Conservation (phyloP, 2,797 vertebrate genomes). For the Phoxinus dragarum region DNA sequence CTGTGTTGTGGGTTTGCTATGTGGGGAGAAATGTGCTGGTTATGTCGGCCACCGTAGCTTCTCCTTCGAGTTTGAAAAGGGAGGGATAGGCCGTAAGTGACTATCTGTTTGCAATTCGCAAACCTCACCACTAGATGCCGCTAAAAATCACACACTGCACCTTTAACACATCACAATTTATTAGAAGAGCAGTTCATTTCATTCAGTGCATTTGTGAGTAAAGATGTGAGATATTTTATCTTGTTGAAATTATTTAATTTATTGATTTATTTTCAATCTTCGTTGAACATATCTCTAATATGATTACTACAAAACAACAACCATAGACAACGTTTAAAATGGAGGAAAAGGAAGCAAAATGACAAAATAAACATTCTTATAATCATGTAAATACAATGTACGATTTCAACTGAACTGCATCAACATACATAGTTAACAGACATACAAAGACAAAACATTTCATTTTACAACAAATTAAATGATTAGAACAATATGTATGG, state of each 20-base stretch:
- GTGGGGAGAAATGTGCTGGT: too few relatives aligned
- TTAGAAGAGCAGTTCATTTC: neutral
- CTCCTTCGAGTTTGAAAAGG: too few relatives aligned
- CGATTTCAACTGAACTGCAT: neutral
- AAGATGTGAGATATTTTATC: neutral
- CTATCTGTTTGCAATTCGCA: too few relatives aligned
- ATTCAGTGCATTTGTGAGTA: neutral
- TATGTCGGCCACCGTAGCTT: too few relatives aligned
- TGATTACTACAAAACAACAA: conserved; percentile 5
- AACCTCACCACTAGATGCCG: too few relatives aligned
- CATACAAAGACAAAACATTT: conserved; percentile 3
- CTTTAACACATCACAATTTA: neutral
- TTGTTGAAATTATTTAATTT: neutral
- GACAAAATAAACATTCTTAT: conserved; percentile 6
- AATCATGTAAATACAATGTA: neutral
- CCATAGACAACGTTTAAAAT: neutral
- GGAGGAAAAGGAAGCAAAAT: neutral
- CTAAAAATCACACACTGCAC: too few relatives aligned
- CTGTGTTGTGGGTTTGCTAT: too few relatives aligned
- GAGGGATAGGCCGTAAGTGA: too few relatives aligned
- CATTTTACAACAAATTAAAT: neutral
- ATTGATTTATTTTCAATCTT: neutral
- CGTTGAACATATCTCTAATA: neutral
- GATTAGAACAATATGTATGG: neutral
- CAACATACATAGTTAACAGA: neutral